Evolutionary conservation across 1,140 invertebrate genomes (phyloP).

Genomic region (Bombus affinis): DNA sequence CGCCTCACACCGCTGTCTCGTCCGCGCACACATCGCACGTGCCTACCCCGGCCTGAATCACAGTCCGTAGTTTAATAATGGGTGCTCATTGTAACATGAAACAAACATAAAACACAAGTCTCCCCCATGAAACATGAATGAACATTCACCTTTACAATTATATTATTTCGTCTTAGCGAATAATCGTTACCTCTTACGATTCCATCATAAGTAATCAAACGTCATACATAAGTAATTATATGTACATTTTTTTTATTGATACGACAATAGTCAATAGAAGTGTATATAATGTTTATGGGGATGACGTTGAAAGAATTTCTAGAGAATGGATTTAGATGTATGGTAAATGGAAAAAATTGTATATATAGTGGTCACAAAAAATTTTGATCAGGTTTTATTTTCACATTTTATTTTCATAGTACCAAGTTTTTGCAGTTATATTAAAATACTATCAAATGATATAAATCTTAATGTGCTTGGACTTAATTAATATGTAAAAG

Average conservation of each 20-base stretch:
- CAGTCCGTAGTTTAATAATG: slow-evolving; percentile 34
- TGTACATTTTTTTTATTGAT: no score
- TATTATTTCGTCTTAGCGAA: background rate
- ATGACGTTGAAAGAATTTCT: no score
- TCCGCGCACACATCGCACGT: slow-evolving; percentile 42
- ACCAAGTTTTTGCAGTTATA: no score
- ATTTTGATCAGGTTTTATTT: no score
- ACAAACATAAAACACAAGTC: slow-evolving; percentile 18
- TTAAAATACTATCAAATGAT: no score
- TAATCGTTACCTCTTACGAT: background rate
- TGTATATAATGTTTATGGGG: no score
- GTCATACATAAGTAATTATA: background rate
- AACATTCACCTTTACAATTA: slow-evolving; percentile 12
- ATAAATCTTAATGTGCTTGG: no score
- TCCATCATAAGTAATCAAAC: background rate
- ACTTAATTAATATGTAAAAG: no score
- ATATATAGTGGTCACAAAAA: no score
- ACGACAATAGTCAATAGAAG: background rate
- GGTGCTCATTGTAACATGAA: slow-evolving; percentile 20
- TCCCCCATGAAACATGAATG: background rate
- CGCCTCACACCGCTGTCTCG: background rate
- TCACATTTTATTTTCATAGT: no score
- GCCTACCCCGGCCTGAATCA: slow-evolving; percentile 34
- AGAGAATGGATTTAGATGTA: no score
- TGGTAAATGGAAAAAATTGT: no score